phyloP scores from a whole-genome alignment of 2,888 invertebrate genomes.

The Clitarchus hookeri region DNA sequence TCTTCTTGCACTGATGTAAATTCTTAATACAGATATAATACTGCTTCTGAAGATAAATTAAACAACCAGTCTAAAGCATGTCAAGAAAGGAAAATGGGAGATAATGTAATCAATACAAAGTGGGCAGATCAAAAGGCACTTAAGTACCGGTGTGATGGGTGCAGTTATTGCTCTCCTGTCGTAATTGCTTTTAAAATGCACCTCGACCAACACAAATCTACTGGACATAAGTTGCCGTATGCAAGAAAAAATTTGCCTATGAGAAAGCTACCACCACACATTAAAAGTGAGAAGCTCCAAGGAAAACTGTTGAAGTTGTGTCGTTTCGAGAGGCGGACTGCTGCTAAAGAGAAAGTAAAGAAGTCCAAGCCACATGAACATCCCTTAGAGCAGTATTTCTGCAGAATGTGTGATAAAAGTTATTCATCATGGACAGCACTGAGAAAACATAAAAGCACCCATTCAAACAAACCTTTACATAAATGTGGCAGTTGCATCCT shows the following conservation, averaged over 20 bases:
- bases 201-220: slow-evolving; percentile 32
- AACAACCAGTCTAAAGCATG: no score
- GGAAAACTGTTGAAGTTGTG: slow-evolving; percentile 30
- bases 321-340: slow-evolving; percentile 24
- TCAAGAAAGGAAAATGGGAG: no score
- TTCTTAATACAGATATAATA: no score
- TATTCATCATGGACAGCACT: slow-evolving; percentile 35
- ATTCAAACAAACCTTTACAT: slow-evolving; percentile 35
- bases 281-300: slow-evolving; percentile 23
- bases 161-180: slow-evolving; percentile 29
- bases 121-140: slow-evolving; percentile 15
- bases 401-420: slow-evolving; percentile 35
- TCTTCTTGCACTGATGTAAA: no score
- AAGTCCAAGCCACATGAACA: slow-evolving; percentile 32
- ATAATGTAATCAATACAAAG: no score
- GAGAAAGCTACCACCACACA: not conserved
- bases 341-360: slow-evolving; percentile 27
- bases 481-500: slow-evolving; percentile 38
- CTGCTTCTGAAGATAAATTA: no score
- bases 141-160: slow-evolving; percentile 34
- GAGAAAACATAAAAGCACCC: slow-evolving; percentile 36
- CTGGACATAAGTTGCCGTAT: not conserved
- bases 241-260: no score
- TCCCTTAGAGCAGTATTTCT: slow-evolving; percentile 24
- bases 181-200: slow-evolving; percentile 17